Percentiles rank a stretch among this genome's conserved stretches.
Evolutionary conservation across 1,140 invertebrate genomes (phyloP).

Genomic region (Penaeus japonicus): DNA sequence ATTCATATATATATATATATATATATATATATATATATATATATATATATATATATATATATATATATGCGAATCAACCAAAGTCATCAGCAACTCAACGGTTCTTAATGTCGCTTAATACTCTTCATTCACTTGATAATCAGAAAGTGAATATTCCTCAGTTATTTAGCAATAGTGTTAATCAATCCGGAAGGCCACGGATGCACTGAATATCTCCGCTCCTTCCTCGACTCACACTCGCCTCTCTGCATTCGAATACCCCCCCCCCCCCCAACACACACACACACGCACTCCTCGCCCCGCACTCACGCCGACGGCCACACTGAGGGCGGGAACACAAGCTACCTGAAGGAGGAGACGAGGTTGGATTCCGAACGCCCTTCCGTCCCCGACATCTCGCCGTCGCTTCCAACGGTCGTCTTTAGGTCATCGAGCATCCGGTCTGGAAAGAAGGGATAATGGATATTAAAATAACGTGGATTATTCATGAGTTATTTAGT

Average conservation of each 20-base stretch:
- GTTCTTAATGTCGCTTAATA: no score
- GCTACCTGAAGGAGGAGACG: conserved; percentile 46
- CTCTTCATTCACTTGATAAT: no score
- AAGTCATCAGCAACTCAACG: no score
- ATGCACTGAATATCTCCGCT: no score
- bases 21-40: background rate
- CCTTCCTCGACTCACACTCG: background rate
- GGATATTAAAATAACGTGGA: background rate
- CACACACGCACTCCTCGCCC: background rate
- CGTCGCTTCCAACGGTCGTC: conserved; percentile 40
- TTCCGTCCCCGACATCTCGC: conserved; percentile 13
- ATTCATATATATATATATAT: background rate
- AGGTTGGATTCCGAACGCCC: conserved; percentile 8
- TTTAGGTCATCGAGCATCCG: conserved; percentile 46
- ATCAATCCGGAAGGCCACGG: no score
- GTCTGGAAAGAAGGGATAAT: background rate
- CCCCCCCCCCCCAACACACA: background rate
- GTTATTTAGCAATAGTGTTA: no score
- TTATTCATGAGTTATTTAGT: background rate
- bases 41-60: background rate
- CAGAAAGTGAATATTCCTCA: no score
- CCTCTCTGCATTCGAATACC: background rate
- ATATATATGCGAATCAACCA: background rate
- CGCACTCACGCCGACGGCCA: background rate
- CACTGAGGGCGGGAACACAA: background rate